phyloP scores from a whole-genome alignment of 2,888 invertebrate genomes.

The Gastrophysa polygoni region DNA sequence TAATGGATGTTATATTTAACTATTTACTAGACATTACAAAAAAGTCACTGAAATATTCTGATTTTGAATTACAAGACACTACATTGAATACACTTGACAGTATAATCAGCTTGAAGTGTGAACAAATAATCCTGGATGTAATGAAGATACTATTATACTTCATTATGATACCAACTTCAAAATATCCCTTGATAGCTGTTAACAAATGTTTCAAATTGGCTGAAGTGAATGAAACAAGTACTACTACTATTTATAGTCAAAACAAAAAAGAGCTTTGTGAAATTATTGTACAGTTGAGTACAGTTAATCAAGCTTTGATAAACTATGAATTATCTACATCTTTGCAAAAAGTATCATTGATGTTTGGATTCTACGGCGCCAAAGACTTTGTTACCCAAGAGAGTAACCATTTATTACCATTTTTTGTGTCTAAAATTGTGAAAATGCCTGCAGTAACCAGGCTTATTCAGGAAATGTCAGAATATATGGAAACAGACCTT shows the following conservation, averaged over 20 bases:
- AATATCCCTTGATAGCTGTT: constrained; percentile 64
- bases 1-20: constrained; percentile 58
- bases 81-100: constrained; percentile 63
- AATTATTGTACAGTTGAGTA: constrained; percentile 64
- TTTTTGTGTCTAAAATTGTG: constrained; percentile 66
- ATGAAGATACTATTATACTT: constrained; percentile 66
- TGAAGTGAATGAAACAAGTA: constrained; percentile 61
- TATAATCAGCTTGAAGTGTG: constrained; percentile 51
- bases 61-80: constrained; percentile 63
- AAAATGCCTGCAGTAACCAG: constrained; percentile 63
- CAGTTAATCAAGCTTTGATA: constrained; percentile 63
- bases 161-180: constrained; percentile 68
- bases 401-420: constrained; percentile 70
- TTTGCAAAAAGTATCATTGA: constrained; percentile 67
- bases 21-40: constrained; percentile 60
- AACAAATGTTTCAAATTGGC: constrained; percentile 65
- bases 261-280: constrained; percentile 68
- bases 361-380: constrained; percentile 66
- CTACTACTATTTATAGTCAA: constrained; percentile 64
- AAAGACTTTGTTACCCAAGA: constrained; percentile 60
- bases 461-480: constrained; percentile 70
- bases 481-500: constrained; percentile 64
- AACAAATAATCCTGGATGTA: constrained; percentile 32
- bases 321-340: constrained; percentile 65
- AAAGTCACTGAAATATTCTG: constrained; percentile 61